Conservation (phyloP, 2,888 invertebrate species). For the Apotomis capreana region DNA sequence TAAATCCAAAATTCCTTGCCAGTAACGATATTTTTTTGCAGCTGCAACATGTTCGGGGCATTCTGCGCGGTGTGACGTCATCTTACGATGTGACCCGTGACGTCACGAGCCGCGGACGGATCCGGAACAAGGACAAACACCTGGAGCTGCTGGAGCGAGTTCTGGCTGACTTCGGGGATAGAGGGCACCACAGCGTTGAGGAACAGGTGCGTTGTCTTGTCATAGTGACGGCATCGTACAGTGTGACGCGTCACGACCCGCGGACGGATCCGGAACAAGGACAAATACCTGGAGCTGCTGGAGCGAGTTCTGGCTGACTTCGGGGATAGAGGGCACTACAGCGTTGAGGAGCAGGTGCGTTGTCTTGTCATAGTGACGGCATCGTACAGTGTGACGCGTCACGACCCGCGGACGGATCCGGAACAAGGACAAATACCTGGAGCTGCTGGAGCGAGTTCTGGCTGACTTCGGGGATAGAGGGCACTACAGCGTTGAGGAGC, state of each 20-base stretch:
- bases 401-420: slow-evolving; percentile 34
- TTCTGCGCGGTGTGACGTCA: slow-evolving; percentile 47
- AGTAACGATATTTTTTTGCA: slow-evolving; percentile 41
- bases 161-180: slow-evolving; percentile 43
- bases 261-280: slow-evolving; percentile 39
- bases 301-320: slow-evolving; percentile 46
- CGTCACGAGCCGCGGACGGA: slow-evolving; percentile 36
- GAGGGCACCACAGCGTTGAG: slow-evolving; percentile 49
- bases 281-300: slow-evolving; percentile 49
- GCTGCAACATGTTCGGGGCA: slow-evolving; percentile 46
- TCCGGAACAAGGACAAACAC: slow-evolving; percentile 46
- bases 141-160: slow-evolving; percentile 47
- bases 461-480: slow-evolving; percentile 43
- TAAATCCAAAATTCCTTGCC: not conserved
- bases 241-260: slow-evolving; percentile 45
- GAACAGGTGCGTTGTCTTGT: slow-evolving; percentile 53
- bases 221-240: slow-evolving; percentile 43
- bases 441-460: slow-evolving; percentile 49
- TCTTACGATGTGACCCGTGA: slow-evolving; percentile 47
- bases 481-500: slow-evolving; percentile 54
- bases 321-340: slow-evolving; percentile 46
- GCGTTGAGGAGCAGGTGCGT: slow-evolving; percentile 57
- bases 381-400: slow-evolving; percentile 47
- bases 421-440: slow-evolving; percentile 47
- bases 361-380: slow-evolving; percentile 15